Evolutionary conservation across 2,888 invertebrate genomes (phyloP).

Genomic region (Diachrysia chrysitis): DNA sequence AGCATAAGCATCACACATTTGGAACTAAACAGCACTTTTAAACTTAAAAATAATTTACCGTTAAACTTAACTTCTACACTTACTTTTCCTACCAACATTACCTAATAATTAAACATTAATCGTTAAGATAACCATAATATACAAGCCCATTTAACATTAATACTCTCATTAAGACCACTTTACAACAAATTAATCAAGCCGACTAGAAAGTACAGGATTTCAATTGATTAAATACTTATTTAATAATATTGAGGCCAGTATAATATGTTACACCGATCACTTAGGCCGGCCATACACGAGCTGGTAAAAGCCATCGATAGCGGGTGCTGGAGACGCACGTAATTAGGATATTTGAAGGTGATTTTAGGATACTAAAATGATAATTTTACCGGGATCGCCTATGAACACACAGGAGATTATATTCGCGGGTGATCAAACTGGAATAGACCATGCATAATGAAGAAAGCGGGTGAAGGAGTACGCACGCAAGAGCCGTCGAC

Average conservation of each 20-base stretch:
- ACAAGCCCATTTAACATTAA: background rate
- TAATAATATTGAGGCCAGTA: slow-evolving; percentile 43
- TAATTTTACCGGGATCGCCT: no score
- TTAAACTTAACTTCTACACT: background rate
- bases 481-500: no score
- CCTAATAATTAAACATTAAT: background rate
- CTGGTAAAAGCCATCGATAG: no score
- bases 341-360: no score
- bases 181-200: slow-evolving; percentile 26
- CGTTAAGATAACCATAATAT: slow-evolving; percentile 10
- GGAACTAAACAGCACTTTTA: background rate
- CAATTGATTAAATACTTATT: slow-evolving; percentile 21
- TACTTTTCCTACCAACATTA: background rate
- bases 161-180: slow-evolving; percentile 3
- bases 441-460: no score
- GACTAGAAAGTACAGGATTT: slow-evolving; percentile 39
- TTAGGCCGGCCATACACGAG: no score
- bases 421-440: no score
- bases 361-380: no score
- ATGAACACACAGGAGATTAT: no score
- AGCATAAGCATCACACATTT: background rate
- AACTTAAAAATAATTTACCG: no score
- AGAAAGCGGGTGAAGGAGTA: no score
- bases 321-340: no score
- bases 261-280: background rate